These are phyloP conservation scores for Gavialis gangeticus DNA, from an alignment of 2,113 vertebrate species.

Conservation along the genomic window DNA sequence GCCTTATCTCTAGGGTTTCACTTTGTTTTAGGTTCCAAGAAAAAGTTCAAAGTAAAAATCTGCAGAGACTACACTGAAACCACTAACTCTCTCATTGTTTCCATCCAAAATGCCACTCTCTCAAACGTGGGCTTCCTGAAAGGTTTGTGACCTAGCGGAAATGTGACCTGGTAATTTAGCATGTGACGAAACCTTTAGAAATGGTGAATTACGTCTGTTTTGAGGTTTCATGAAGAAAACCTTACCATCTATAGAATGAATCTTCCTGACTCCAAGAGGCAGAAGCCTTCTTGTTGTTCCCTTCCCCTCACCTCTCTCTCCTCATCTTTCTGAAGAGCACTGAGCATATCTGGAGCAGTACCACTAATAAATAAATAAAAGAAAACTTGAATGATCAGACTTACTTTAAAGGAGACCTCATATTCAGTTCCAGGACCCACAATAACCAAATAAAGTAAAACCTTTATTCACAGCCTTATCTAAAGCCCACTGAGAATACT, in stretches of 20 bases:
- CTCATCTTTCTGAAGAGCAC: background rate
- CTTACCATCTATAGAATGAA: background rate
- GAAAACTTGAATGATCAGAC: background rate
- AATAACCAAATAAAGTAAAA: background rate
- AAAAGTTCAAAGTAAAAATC: background rate
- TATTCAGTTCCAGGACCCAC: background rate
- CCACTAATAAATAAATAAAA: background rate
- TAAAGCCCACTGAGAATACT: background rate
- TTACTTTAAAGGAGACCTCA: background rate
- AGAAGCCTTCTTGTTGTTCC: background rate
- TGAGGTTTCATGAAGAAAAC: background rate
- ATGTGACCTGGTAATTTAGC: background rate
- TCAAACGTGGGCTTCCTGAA: fast-evolving
- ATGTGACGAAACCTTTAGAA: background rate
- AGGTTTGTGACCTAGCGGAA: fast-evolving
- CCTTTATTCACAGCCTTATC: background rate
- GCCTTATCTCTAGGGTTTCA: background rate
- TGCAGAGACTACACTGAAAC: background rate
- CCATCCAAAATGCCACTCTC: background rate
- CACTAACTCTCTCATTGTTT: background rate
- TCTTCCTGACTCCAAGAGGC: background rate
- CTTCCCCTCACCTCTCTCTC: too few species aligned
- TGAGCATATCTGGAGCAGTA: fast-evolving
- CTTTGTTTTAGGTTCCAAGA: background rate
- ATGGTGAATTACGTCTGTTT: background rate